A percentile compares a stretch with the other conserved stretches of the same genome.
phyloP scores from a whole-genome alignment of 2,888 invertebrate genomes.

The Brachyptera risi region DNA sequence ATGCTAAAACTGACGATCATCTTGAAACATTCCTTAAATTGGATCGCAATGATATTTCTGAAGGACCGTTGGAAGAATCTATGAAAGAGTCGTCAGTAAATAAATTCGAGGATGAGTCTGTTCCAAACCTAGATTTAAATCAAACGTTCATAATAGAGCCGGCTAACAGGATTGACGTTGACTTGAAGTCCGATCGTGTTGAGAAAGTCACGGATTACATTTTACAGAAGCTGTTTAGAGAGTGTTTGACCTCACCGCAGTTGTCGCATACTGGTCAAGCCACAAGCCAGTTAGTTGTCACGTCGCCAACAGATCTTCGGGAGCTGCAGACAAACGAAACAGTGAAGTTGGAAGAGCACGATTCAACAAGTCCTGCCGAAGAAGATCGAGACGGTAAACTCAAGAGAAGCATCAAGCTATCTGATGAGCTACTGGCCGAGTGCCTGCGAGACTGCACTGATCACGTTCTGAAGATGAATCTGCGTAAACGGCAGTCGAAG shows the following conservation, averaged over 20 bases:
- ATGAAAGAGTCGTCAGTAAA: not conserved
- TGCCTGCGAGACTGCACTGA: constrained; percentile 10
- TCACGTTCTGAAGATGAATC: constrained; percentile 4
- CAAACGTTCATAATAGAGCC: not conserved
- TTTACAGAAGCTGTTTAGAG: not conserved
- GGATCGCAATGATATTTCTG: not conserved
- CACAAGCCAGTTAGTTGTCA: too few relatives aligned
- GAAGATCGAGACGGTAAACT: not conserved
- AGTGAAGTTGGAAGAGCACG: too few relatives aligned
- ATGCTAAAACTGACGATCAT: not conserved
- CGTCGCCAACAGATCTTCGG: too few relatives aligned
- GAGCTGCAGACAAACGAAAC: too few relatives aligned
- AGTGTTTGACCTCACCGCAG: too few relatives aligned
- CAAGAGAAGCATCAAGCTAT: not conserved
- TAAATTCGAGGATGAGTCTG: not conserved
- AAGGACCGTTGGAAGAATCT: not conserved
- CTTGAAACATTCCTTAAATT: not conserved
- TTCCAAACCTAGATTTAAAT: too few relatives aligned
- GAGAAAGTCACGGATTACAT: not conserved
- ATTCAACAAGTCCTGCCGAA: not conserved
- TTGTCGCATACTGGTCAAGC: too few relatives aligned
- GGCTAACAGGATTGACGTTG: not conserved
- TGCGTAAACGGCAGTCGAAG: not conserved
- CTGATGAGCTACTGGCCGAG: constrained; percentile 15
- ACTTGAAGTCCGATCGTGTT: not conserved